A percentile compares a stretch with the other conserved stretches of the same genome.
phyloP scores from a whole-genome alignment of 2,113 vertebrate genomes.

The Takifugu flavidus region DNA sequence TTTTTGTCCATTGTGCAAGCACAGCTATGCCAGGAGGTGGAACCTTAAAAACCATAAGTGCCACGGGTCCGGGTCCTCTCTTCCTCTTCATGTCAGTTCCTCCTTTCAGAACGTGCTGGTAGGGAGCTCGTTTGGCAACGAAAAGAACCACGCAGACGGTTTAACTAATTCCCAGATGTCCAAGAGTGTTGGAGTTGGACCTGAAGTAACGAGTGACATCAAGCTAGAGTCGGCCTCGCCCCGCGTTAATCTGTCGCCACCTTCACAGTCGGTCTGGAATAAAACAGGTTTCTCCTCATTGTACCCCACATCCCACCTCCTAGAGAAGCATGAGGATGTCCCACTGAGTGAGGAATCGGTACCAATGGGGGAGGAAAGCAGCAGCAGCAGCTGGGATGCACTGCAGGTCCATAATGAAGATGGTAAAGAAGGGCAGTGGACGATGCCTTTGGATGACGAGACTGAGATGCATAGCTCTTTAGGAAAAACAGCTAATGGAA shows the following conservation, averaged over 20 bases:
- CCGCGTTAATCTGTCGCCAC: conserved; percentile 19
- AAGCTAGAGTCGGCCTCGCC: conserved; percentile 55
- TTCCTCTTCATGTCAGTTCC: neutral
- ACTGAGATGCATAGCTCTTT: conserved; percentile 44
- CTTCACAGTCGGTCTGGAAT: conserved; percentile 37
- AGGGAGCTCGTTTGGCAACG: conserved; percentile 18
- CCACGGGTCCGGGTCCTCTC: conserved; percentile 28
- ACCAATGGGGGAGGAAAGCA: conserved; percentile 19
- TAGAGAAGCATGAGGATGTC: conserved; percentile 20
- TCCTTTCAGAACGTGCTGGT: conserved; percentile 17
- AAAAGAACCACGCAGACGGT: neutral
- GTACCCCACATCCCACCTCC: conserved; percentile 22
- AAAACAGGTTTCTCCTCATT: conserved; percentile 49
- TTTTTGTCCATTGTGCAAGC: conserved; percentile 72
- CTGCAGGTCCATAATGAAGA: conserved; percentile 20
- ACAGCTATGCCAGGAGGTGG: conserved; percentile 71
- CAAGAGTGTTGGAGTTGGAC: conserved; percentile 57
- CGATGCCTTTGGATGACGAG: conserved; percentile 72
- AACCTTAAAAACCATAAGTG: conserved; percentile 75
- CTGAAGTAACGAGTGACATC: conserved; percentile 40
- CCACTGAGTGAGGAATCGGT: conserved; percentile 13
- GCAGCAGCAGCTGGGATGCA: conserved; percentile 22
- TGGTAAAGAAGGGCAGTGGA: conserved; percentile 61
- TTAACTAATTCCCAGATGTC: neutral
- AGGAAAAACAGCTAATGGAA: conserved; percentile 28